These are phyloP conservation scores for Xenopus laevis DNA, from an alignment of 2,113 vertebrate genomes.

Conservation along the genomic window DNA sequence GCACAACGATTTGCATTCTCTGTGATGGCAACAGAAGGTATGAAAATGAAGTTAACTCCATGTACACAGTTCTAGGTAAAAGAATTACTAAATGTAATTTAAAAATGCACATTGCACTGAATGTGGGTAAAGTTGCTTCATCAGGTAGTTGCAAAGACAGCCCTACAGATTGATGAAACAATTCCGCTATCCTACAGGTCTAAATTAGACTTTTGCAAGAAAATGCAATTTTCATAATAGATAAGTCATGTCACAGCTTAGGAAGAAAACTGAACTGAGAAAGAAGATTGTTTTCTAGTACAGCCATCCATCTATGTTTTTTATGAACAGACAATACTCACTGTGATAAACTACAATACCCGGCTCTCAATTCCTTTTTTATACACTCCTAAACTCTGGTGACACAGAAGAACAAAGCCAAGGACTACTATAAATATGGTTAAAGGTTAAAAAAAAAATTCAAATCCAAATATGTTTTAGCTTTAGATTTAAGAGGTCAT, in stretches of 20 bases:
- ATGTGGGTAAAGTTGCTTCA: neutral
- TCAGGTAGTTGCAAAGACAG: constrained; percentile 10
- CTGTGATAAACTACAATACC: constrained; percentile 32
- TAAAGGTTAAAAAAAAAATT: too few relatives aligned
- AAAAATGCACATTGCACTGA: constrained; percentile 2
- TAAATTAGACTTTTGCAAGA: constrained; percentile 37
- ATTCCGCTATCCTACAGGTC: constrained; percentile 25
- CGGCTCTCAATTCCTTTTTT: constrained; percentile 9
- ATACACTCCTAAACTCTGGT: neutral
- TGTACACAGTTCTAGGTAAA: too few relatives aligned
- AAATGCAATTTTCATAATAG: constrained; percentile 44
- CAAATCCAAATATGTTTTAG: too few relatives aligned
- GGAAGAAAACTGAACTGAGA: constrained; percentile 26
- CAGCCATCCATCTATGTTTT: constrained; percentile 40
- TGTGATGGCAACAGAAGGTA: too few relatives aligned
- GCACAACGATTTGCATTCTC: too few relatives aligned
- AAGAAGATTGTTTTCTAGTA: constrained; percentile 42
- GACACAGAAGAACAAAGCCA: too few relatives aligned
- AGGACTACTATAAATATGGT: too few relatives aligned
- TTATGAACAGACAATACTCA: constrained; percentile 29
- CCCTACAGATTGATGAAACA: constrained; percentile 32
- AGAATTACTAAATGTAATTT: neutral
- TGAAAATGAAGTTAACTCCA: too few relatives aligned
- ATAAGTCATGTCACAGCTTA: constrained; percentile 41
- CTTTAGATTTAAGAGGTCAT: too few relatives aligned